A percentile compares a stretch with the other conserved stretches of the same genome.
Evolutionary conservation across 1,140 invertebrate genomes (phyloP).

Genomic region (Macrotrachela quadricornifera): DNA sequence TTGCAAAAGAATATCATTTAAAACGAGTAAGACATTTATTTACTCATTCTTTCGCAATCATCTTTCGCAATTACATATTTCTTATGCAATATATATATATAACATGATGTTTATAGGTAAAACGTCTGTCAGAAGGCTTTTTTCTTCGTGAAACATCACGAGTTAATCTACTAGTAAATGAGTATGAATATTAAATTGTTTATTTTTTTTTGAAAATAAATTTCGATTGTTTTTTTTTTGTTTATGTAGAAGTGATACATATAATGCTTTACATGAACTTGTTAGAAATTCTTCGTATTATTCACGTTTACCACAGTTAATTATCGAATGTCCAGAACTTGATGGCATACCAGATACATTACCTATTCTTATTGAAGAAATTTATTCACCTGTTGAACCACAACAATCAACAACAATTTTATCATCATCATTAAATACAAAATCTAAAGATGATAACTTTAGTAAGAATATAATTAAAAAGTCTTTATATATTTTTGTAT

Average conservation of each 20-base stretch:
- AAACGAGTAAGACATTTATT: conserved; percentile 36
- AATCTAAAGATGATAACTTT: too few species aligned
- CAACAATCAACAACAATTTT: background rate
- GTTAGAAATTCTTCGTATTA: conserved; percentile 64
- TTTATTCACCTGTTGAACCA: conserved; percentile 14
- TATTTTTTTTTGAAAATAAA: too few species aligned
- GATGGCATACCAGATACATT: conserved; percentile 65
- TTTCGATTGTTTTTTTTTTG: too few species aligned
- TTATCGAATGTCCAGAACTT: conserved; percentile 64
- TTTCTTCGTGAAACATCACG: conserved; percentile 57
- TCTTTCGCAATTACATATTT: background rate
- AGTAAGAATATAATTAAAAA: too few species aligned
- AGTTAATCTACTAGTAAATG: background rate
- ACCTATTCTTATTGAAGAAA: conserved; percentile 78
- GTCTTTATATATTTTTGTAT: too few species aligned
- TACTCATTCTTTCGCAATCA: background rate
- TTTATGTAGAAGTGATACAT: background rate
- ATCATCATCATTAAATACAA: background rate
- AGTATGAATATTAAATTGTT: too few species aligned
- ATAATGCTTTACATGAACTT: conserved; percentile 7
- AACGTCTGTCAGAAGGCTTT: conserved; percentile 72
- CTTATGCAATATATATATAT: background rate
- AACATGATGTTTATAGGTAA: conserved; percentile 35
- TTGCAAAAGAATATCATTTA: conserved; percentile 55
- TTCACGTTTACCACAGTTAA: conserved; percentile 53